Conservation (phyloP, 2,888 invertebrate genomes). For the Synergus umbraculus region DNA sequence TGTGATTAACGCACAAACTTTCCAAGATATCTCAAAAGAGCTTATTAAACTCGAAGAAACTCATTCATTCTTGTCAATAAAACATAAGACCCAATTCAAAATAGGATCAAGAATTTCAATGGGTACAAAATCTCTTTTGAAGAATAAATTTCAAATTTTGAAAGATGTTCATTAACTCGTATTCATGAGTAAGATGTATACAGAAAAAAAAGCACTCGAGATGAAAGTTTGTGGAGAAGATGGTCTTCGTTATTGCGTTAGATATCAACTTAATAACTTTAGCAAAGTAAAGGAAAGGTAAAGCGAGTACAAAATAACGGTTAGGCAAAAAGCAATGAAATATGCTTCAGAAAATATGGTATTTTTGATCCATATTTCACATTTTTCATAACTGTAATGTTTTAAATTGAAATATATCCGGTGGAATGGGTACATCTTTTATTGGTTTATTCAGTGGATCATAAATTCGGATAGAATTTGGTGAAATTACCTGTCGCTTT, state of each 20-base stretch:
- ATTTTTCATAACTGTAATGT: not conserved
- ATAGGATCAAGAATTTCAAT: not conserved
- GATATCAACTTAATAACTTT: not conserved
- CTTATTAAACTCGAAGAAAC: not conserved
- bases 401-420: not conserved
- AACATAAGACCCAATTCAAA: not conserved
- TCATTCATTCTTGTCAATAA: not conserved
- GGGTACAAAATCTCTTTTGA: no score
- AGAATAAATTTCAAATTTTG: no score
- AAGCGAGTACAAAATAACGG: not conserved
- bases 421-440: not conserved
- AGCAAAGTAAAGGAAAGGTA: not conserved
- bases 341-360: not conserved
- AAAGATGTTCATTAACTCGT: no score
- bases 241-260: not conserved
- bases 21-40: not conserved
- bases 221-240: not conserved
- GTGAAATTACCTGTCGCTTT: not conserved
- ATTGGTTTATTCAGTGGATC: not conserved
- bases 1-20: not conserved
- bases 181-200: no score
- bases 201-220: not conserved
- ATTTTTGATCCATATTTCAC: not conserved
- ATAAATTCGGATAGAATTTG: conserved; percentile 7
- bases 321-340: not conserved